Evolutionary conservation across 2,888 invertebrate genomes (phyloP), one percentile per base, ranked within the genome.

Genomic region (Caenorhabditis sinica): DNA sequence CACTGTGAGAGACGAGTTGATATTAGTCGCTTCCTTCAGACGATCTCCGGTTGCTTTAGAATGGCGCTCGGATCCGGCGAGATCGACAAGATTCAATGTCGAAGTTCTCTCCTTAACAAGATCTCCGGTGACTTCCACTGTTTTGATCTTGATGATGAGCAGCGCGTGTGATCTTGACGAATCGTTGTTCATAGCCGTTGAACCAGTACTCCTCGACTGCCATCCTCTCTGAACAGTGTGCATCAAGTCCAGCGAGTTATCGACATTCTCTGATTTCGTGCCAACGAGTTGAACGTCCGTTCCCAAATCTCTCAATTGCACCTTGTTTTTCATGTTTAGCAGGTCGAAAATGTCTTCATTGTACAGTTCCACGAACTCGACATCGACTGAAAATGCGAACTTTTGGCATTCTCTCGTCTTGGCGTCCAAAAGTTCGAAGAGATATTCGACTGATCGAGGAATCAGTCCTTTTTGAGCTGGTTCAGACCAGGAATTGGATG

Each of bases 51-150:
- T 88, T 0, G 93, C 90, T 63, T 93, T 89, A 1, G 93, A 93
- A 80, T 93, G 93, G 56, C 93, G 86, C 85, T 94, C 94, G 68
- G 93, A 93, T 0, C 94, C 94, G 17, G 94, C 94, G 69, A 94
- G 86, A 88, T 94, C 94, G 2, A 94, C 93, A n/a, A 94, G 89
- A 85, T 94, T 93, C 56, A 94, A 90, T 93, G 94, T 92, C 0
- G 93, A 93, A 2, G 87, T 87, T 56, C 91, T 81, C 33, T 92
- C 87, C 60, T 92, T 92, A 58, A 91, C 90, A 11, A 93, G 87
- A 9, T 74, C 85, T n/a, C 91, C 92, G 20, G 90, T 91, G 63
- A 91, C 90, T 72, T 89, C 91, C 79, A 92, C 91, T 91, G 93
- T 87, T 61, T 66, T 60, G 8, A 89, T 76, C 51, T 90, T 89